These are phyloP conservation scores for Chironex yamaguchii DNA, from an alignment of 30 jellyfish, hydroid and myxozoan genomes.

Conservation along the genomic window DNA sequence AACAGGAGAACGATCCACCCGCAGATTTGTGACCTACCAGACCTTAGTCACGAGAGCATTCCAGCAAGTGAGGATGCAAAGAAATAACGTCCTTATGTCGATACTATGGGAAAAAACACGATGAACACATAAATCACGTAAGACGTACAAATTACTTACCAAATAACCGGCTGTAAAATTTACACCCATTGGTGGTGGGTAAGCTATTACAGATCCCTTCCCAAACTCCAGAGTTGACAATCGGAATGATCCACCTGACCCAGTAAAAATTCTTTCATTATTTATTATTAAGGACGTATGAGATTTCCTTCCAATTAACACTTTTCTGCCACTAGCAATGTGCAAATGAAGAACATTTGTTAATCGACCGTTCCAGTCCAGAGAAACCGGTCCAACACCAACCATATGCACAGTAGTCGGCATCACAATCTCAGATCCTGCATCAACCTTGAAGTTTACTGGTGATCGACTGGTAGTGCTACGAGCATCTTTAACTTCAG, in stretches of 20 bases:
- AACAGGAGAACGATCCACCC: too few relatives aligned
- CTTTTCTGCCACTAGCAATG: slow-evolving; percentile 59
- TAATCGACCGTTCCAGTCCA: slow-evolving; percentile 73
- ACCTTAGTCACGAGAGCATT: too few relatives aligned
- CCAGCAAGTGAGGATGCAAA: too few relatives aligned
- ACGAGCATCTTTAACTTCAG: slow-evolving; percentile 69
- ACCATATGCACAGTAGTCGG: slow-evolving; percentile 71
- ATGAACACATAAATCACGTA: too few relatives aligned
- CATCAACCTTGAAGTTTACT: slow-evolving; percentile 65
- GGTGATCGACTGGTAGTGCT: slow-evolving; percentile 62
- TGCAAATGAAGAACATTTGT: slow-evolving; percentile 59
- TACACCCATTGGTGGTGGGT: slow-evolving; percentile 81
- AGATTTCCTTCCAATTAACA: slow-evolving; percentile 57
- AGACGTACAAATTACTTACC: slow-evolving; percentile 51
- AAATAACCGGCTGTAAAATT: slow-evolving; percentile 59
- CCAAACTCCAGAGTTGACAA: slow-evolving; percentile 69
- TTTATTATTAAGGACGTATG: slow-evolving; percentile 71
- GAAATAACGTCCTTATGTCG: too few relatives aligned
- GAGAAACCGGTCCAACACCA: slow-evolving; percentile 55
- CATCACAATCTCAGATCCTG: slow-evolving; percentile 69
- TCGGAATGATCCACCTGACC: slow-evolving; percentile 52
- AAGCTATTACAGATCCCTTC: slow-evolving; percentile 67
- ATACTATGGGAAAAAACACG: too few relatives aligned
- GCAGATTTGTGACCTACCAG: too few relatives aligned
- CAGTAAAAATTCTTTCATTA: slow-evolving; percentile 47